Percentiles rank a stretch among this genome's conserved stretches.
These are phyloP conservation scores for Drosophila mojavensis DNA, from an alignment of 1,140 invertebrate species.

Conservation along the genomic window DNA sequence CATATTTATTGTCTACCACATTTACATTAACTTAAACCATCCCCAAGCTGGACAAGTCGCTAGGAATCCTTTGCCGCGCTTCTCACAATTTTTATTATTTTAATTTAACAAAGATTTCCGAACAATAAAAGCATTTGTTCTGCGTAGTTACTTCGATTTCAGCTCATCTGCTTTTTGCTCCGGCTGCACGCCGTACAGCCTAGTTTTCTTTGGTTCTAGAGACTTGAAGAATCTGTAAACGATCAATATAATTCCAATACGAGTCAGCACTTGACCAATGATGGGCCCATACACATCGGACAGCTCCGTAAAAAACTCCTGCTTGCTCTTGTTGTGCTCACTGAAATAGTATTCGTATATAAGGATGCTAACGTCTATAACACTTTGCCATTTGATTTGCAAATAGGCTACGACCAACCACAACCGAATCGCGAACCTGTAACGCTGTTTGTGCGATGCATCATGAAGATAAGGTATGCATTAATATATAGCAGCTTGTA, in stretches of 20 bases:
- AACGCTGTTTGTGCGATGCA: conserved; percentile 1
- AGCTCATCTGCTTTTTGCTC: neutral
- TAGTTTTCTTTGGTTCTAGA: neutral
- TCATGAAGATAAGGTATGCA: neutral
- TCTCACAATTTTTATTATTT: conserved; percentile 18
- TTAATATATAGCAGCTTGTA: neutral
- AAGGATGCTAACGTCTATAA: neutral
- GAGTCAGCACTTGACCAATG: conserved; percentile 14
- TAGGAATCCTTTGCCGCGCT: neutral
- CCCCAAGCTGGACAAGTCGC: neutral
- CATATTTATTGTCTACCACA: conserved; percentile 54
- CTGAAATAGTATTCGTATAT: conserved; percentile 7
- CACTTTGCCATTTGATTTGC: conserved; percentile 14
- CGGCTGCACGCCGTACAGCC: neutral
- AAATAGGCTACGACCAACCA: conserved; percentile 29
- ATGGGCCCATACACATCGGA: neutral
- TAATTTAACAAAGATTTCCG: conserved; percentile 7
- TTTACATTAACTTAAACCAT: conserved; percentile 39
- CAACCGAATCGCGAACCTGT: conserved; percentile 3
- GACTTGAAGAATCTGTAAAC: conserved; percentile 17
- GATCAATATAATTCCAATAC: conserved; percentile 16
- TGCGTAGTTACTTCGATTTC: neutral
- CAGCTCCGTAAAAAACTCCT: conserved; percentile 7
- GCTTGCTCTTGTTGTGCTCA: neutral
- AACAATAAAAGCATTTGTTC: neutral